Evolutionary conservation across 2,797 vertebrate genomes (phyloP).

Genomic region (Bradypodion ventrale): DNA sequence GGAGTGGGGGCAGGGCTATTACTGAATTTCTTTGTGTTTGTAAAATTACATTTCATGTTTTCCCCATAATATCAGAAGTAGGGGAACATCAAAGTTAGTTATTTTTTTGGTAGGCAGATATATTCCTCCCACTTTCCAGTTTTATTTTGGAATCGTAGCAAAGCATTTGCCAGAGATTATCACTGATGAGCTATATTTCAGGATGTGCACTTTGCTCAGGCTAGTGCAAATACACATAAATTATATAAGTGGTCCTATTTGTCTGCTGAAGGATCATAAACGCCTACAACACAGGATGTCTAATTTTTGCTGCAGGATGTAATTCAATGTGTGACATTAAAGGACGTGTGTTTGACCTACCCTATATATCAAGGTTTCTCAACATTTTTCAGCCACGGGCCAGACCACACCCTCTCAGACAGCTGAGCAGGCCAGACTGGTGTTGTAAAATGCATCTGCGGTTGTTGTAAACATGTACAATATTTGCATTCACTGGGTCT

Average conservation of each 20-base stretch:
- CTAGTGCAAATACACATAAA: constrained; percentile 56
- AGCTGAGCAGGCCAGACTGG: too few species aligned
- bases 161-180: constrained; percentile 46
- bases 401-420: not conserved
- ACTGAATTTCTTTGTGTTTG: not conserved
- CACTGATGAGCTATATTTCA: constrained; percentile 25
- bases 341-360: not conserved
- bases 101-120: not conserved
- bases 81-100: constrained; percentile 54
- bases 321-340: constrained; percentile 7
- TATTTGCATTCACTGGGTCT: too few species aligned
- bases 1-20: not conserved
- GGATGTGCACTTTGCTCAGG: constrained; percentile 49
- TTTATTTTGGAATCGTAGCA: constrained; percentile 28
- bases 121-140: constrained; percentile 17
- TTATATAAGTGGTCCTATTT: constrained; percentile 50
- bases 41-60: constrained; percentile 36
- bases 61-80: constrained; percentile 22
- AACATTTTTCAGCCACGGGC: not conserved
- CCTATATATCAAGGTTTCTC: not conserved
- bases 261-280: constrained; percentile 44
- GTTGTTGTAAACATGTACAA: too few species aligned
- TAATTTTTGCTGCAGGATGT: constrained; percentile 30
- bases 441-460: too few species aligned
- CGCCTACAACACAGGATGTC: constrained; percentile 32